Percentiles rank a stretch among this genome's conserved stretches.
These are phyloP conservation scores for Brachystomella parvula DNA, from an alignment of 1,140 invertebrate species.

Conservation along the genomic window DNA sequence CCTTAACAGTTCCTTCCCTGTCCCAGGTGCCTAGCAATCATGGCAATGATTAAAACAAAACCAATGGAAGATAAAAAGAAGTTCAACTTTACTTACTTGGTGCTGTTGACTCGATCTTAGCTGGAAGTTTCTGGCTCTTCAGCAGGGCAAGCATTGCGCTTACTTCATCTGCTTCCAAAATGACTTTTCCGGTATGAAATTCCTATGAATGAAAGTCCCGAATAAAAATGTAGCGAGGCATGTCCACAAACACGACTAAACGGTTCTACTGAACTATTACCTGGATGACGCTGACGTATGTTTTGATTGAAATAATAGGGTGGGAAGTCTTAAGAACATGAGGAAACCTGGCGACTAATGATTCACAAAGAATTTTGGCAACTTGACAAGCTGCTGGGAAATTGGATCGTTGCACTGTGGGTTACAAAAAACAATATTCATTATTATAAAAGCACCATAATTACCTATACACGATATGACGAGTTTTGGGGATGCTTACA, in stretches of 20 bases:
- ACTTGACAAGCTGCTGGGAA: conserved; percentile 31
- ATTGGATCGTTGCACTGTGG: conserved; percentile 32
- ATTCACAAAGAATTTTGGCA: conserved; percentile 30
- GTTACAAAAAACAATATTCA: background rate
- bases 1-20: conserved; percentile 33
- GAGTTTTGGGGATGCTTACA: conserved; percentile 17
- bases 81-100: conserved; percentile 27
- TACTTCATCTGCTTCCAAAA: conserved; percentile 30
- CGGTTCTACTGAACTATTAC: conserved; percentile 12
- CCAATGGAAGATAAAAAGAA: background rate
- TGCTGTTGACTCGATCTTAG: conserved; percentile 30
- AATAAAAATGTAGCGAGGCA: background rate
- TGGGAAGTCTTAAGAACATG: conserved; percentile 24
- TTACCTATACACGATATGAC: background rate
- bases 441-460: conserved; percentile 5
- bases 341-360: conserved; percentile 27
- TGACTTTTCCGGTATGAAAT: conserved; percentile 31
- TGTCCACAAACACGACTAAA: background rate
- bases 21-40: conserved; percentile 33
- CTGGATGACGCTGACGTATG: conserved; percentile 32
- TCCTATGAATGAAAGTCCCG: conserved; percentile 18
- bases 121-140: conserved; percentile 30
- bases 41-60: conserved; percentile 2
- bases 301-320: conserved; percentile 33
- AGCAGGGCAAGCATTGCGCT: conserved; percentile 31